Conservation (phyloP, 1,140 invertebrate genomes). For the Drosophila orena region DNA sequence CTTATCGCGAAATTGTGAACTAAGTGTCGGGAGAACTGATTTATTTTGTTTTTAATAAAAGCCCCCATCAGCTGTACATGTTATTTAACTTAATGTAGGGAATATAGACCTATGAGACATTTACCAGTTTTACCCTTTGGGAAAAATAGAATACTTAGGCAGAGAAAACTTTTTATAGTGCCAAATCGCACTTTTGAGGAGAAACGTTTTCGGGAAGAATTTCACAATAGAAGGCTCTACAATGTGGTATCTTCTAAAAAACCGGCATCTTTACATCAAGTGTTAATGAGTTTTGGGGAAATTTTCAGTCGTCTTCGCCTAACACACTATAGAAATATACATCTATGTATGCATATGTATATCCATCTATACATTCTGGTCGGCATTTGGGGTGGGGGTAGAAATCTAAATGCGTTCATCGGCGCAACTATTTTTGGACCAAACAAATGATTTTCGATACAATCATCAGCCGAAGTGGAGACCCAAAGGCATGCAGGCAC, state of each 20-base stretch:
- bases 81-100: neutral
- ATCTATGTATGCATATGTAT: slow-evolving; percentile 35
- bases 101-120: neutral
- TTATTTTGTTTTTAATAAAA: neutral
- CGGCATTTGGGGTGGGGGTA: slow-evolving; percentile 31
- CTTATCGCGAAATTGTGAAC: slow-evolving; percentile 15
- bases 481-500: slow-evolving; percentile 44
- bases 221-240: slow-evolving; percentile 47
- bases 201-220: slow-evolving; percentile 51
- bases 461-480: slow-evolving; percentile 49
- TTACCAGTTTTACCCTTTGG: slow-evolving; percentile 24
- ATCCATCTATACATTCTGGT: slow-evolving; percentile 34
- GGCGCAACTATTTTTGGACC: slow-evolving; percentile 72
- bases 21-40: slow-evolving; percentile 2
- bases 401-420: slow-evolving; percentile 80
- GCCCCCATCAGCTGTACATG: neutral
- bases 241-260: slow-evolving; percentile 29
- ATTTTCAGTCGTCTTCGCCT: slow-evolving; percentile 24
- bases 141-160: neutral
- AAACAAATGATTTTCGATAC: slow-evolving; percentile 78
- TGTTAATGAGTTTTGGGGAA: slow-evolving; percentile 63
- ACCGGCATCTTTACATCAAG: slow-evolving; percentile 55
- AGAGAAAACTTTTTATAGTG: slow-evolving; percentile 14
- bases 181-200: slow-evolving; percentile 17
- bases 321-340: slow-evolving; percentile 24